Base-by-base conservation (phyloP, 2,888 invertebrate genomes). In the Micoletzkya japonica region DNA sequence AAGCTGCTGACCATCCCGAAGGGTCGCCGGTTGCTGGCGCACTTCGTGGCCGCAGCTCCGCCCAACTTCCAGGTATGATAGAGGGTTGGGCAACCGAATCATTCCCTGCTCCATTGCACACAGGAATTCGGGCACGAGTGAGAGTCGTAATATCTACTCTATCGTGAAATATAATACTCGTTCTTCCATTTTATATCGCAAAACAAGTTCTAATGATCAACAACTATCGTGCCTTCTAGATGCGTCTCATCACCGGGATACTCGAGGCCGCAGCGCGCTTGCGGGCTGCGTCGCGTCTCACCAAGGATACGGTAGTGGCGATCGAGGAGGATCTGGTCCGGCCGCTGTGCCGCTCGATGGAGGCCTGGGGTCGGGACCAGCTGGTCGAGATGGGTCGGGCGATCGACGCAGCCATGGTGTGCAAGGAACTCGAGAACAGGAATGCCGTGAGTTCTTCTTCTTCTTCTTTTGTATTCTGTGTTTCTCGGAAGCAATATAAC, bases 1-100 rank as follows among this genome's bases (percentile, higher is more conserved):
- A 64, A 64, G 64, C 50, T 64, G 24, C 36, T 64, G 73, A 56
- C 75, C 26, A 75, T 77, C 30, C 74, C 75, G 39, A 77, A 77
- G 57, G 77, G 77, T 2, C 75, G 77, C 30, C 39, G 44, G 7
- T 58, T 74, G 10, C 26, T 72, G 34, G 70, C 56, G n/a, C 72
- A 70, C 26, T 56, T 74, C 36, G 58, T 74, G 24, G 20, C 34
- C 2, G 57, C 34, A 24, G 28, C 54, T 68, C 56, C 66, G 49
- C 24, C 20, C 26, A 30, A n/a, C 50, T 50, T n/a, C 24, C 64
- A 64, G 32, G 64, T 64, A 24, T 1, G 60, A 17, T 26, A 20
- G 10, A 44, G 10, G 20, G 44, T 44, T 44, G 10, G 44, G 10
- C 20, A 44, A n/a, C n/a, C n/a, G n/a, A n/a, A n/a, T n/a, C n/a